Evolutionary conservation across 2,888 invertebrate species (phyloP), one percentile per base, ranked within the genome.

Genomic region (Alsophila aescularia): DNA sequence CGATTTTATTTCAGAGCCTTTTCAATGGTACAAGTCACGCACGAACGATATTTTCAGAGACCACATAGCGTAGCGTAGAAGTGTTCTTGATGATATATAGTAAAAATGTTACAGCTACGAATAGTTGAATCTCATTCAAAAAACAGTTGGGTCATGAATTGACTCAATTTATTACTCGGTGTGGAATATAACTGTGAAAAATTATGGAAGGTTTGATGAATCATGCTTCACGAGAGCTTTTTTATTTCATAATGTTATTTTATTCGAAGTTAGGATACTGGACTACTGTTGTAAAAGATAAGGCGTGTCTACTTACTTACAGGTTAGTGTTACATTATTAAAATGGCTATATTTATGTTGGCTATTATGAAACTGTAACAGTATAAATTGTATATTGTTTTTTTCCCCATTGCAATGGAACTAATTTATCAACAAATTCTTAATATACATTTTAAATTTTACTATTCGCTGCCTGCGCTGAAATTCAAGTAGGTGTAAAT

Each of bases 1-100:
- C 34, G 34, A 44, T 44, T 58, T 53, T 56, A 48, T 53, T 55
- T 55, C 50, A 41, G 34, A 49, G 31, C 48, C 44, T 50, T 49
- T 54, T 60, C 57, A 57, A 54, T 55, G 18, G 57, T 47, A 59
- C 52, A n/a, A 48, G 56, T 59, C 56, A 62, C 62, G 58, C 62
- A 57, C 44, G 42, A 29, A 48, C 58, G 39, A 59, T 62, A 62
- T 59, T 53, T 62, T 45, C 12, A 50, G 54, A 42, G 32, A 55
- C 50, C 48, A 50, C 47, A 47, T 31, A 53, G 52, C 55, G 45
- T 55, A 43, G 21, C 48, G 36, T 54, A 51, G 43, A 44, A 44
- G 35, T 50, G 55, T 37, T 37, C 49, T 49, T 50, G 50, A 54
- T 49, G 44, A 50, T 55, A 44, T 44, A 54, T 55, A 41, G 44